Evolutionary conservation across 2,888 invertebrate genomes (phyloP).

Genomic region (Agrotis exclamationis): DNA sequence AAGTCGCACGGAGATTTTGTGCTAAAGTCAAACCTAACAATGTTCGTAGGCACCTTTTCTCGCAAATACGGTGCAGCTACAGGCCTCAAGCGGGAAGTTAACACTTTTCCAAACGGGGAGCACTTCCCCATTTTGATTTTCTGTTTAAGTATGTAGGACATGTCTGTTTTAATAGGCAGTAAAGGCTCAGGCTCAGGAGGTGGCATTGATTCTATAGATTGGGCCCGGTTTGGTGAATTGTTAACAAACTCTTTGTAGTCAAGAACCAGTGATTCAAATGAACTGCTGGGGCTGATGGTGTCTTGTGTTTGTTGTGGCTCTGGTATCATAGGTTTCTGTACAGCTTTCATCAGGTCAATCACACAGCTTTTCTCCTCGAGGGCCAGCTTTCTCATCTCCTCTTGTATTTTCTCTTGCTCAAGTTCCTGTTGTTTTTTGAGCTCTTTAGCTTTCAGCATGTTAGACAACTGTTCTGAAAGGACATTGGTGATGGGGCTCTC

Average conservation of each 20-base stretch:
- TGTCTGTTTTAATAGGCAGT: conserved; percentile 77
- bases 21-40: conserved; percentile 79
- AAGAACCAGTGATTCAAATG: conserved; percentile 78
- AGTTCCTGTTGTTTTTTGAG: conserved; percentile 74
- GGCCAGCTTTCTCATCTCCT: conserved; percentile 71
- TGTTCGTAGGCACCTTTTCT: conserved; percentile 66
- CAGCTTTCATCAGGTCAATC: conserved; percentile 81
- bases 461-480: conserved; percentile 75
- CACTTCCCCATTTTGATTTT: conserved; percentile 75
- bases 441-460: conserved; percentile 85
- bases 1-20: conserved; percentile 84
- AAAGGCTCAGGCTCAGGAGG: conserved; percentile 61
- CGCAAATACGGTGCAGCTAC: conserved; percentile 80
- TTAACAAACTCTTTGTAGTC: conserved; percentile 50
- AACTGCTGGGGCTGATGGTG: conserved; percentile 73
- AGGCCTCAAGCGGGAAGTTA: conserved; percentile 75
- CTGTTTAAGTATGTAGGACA: conserved; percentile 78
- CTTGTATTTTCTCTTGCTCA: conserved; percentile 71
- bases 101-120: conserved; percentile 82
- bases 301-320: conserved; percentile 57
- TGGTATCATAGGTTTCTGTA: conserved; percentile 68
- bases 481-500: conserved; percentile 61
- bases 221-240: conserved; percentile 17
- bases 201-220: conserved; percentile 12
- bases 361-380: conserved; percentile 74